These are phyloP conservation scores for Rattus norvegicus DNA, from an alignment of 2,113 vertebrate genomes.

Conservation along the genomic window GRCr8 NC_086019.1:154550001-154550500, in stretches of 20 bases:
- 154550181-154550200: constrained; percentile 67
- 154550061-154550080: background rate
- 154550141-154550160: constrained; percentile 57
- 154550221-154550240: constrained; percentile 74
- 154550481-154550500: constrained; percentile 30
- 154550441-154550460: constrained; percentile 50
- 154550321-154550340: constrained; percentile 45
- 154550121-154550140: background rate
- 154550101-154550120: background rate
- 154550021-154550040: background rate
- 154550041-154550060: constrained; percentile 4
- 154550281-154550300: constrained; percentile 52
- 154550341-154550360: constrained; percentile 40
- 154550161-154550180: constrained; percentile 17
- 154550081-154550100: constrained; percentile 40
- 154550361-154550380: constrained; percentile 22
- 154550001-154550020: background rate
- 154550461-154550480: constrained; percentile 44
- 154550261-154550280: constrained; percentile 64
- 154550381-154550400: background rate
- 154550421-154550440: background rate
- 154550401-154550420: constrained; percentile 17
- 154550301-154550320: constrained; percentile 52
- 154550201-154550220: constrained; percentile 67
- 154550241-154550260: constrained; percentile 72